These are phyloP conservation scores for Pangasianodon gigas DNA, from an alignment of 2,113 vertebrate genomes.

Conservation along the genomic window DNA sequence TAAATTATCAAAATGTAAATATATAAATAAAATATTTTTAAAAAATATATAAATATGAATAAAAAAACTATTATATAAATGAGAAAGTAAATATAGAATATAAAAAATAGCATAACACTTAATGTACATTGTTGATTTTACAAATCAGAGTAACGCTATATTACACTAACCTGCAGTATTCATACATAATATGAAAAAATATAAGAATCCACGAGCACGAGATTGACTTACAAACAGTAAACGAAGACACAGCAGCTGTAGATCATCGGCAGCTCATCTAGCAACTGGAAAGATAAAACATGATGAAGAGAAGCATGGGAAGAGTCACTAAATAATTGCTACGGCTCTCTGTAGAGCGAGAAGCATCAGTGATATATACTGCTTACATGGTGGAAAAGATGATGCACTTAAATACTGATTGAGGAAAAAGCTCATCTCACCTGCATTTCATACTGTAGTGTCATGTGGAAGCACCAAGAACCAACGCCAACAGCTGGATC, in stretches of 20 bases:
- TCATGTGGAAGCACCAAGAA: conserved; percentile 99
- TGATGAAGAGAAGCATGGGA: neutral
- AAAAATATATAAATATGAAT: neutral
- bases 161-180: neutral
- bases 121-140: too few relatives aligned
- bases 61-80: too few relatives aligned
- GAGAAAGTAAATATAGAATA: too few relatives aligned
- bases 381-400: neutral
- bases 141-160: neutral
- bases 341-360: neutral
- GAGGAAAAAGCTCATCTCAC: conserved; percentile 70
- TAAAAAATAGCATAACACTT: too few relatives aligned
- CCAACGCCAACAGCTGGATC: conserved; percentile 93
- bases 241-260: conserved; percentile 97
- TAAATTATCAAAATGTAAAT: neutral
- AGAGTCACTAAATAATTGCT: neutral
- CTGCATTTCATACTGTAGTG: conserved; percentile 98
- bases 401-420: neutral
- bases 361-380: too few relatives aligned
- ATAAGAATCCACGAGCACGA: neutral
- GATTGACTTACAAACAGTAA: conserved; percentile 94
- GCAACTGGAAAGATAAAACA: conserved; percentile 76
- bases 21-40: neutral
- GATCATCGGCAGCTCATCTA: conserved; percentile 98
- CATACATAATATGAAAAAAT: neutral